Percentiles rank a stretch among this genome's conserved stretches.
phyloP scores from a whole-genome alignment of 2,113 vertebrate genomes.

The Pandion haliaetus region DNA sequence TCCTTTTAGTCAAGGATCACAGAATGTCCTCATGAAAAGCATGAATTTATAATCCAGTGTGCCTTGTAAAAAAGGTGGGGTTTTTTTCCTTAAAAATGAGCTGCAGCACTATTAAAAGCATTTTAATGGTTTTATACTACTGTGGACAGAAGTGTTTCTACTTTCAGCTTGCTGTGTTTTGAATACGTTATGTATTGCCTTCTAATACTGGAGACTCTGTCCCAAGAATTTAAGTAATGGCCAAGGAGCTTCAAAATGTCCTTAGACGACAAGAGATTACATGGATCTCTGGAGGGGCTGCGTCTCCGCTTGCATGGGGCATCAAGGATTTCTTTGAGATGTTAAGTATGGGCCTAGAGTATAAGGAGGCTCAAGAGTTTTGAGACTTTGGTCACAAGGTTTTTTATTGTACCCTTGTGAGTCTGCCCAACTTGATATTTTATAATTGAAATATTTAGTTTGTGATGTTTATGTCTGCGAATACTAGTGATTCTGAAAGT shows the following conservation, averaged over 20 bases:
- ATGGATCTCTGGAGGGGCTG: neutral
- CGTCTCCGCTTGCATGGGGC: fast-evolving
- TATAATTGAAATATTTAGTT: neutral
- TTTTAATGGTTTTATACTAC: neutral
- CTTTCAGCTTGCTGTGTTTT: neutral
- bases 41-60: neutral
- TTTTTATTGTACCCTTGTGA: neutral
- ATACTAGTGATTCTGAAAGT: neutral
- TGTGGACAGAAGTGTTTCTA: neutral
- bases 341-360: neutral
- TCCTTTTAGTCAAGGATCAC: neutral
- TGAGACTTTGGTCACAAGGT: neutral
- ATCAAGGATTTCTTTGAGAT: neutral
- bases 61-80: neutral
- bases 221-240: neutral
- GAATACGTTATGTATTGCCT: neutral
- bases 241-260: neutral
- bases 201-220: neutral
- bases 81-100: neutral
- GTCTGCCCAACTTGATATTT: neutral
- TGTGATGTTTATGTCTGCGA: neutral
- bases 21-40: neutral
- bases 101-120: neutral
- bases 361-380: neutral
- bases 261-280: neutral